These are phyloP conservation scores for Oxygymnocypris stewartii DNA, from an alignment of 2,113 vertebrate genomes.

Conservation along the genomic window DNA sequence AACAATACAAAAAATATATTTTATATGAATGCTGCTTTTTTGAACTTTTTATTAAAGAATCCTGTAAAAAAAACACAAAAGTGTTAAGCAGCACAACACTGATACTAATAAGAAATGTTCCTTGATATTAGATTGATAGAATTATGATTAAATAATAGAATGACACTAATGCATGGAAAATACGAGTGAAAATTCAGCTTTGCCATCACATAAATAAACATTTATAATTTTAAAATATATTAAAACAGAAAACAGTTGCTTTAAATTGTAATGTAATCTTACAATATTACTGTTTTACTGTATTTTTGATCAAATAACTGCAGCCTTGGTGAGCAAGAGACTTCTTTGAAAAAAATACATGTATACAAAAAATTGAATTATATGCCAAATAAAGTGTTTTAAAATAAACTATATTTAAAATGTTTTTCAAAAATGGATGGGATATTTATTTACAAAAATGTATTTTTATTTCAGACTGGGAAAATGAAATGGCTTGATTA, in stretches of 20 bases:
- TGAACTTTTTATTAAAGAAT: background rate
- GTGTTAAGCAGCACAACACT: background rate
- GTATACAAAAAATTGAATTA: background rate
- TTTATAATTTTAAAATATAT: too few species aligned
- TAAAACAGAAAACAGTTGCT: too few species aligned
- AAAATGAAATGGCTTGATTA: background rate
- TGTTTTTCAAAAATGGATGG: background rate
- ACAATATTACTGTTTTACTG: too few species aligned
- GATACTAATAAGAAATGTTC: background rate
- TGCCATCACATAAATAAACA: too few species aligned
- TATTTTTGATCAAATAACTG: too few species aligned
- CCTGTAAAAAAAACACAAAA: background rate
- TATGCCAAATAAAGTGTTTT: background rate
- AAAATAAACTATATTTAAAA: too few species aligned
- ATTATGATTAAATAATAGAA: background rate
- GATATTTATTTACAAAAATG: background rate
- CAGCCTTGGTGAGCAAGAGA: background rate
- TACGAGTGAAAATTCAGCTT: background rate
- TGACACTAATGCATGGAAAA: background rate
- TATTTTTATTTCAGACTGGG: background rate
- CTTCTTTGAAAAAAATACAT: background rate
- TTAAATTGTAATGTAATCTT: too few species aligned
- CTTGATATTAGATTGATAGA: background rate
- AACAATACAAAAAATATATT: too few species aligned
- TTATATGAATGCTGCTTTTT: background rate